Conservation (phyloP, 2,113 vertebrate genomes). For the Grammomys dolichurus region DNA sequence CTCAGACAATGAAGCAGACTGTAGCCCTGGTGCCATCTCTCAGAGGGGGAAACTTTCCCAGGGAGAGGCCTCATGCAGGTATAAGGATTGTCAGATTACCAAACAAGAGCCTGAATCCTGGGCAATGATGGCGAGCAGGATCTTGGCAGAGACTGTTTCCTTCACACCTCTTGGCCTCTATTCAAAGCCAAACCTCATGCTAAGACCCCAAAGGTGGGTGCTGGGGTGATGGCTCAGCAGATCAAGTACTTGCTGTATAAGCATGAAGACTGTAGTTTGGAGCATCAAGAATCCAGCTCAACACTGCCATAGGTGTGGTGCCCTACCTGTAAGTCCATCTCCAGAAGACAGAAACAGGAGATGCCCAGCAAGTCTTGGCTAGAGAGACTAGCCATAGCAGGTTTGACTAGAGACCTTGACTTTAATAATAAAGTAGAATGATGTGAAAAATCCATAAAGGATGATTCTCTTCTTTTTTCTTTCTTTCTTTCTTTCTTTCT, state of each 20-base stretch:
- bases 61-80: no score
- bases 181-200: neutral
- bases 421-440: neutral
- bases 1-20: neutral
- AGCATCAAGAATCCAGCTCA: neutral
- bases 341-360: neutral
- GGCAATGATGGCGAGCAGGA: no score
- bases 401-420: neutral
- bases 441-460: neutral
- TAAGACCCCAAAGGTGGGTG: neutral
- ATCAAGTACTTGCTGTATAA: neutral
- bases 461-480: neutral
- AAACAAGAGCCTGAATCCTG: neutral
- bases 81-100: neutral
- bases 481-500: neutral
- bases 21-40: neutral
- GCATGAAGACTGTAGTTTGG: neutral
- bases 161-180: neutral
- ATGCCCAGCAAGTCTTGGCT: no score
- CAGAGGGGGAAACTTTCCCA: neutral
- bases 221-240: neutral
- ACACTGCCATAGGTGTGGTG: fast-evolving
- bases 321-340: neutral
- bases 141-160: neutral
- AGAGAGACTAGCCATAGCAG: neutral